These are phyloP conservation scores for Xenopus petersii DNA, from an alignment of 2,797 vertebrate genomes.

Conservation along the genomic window DNA sequence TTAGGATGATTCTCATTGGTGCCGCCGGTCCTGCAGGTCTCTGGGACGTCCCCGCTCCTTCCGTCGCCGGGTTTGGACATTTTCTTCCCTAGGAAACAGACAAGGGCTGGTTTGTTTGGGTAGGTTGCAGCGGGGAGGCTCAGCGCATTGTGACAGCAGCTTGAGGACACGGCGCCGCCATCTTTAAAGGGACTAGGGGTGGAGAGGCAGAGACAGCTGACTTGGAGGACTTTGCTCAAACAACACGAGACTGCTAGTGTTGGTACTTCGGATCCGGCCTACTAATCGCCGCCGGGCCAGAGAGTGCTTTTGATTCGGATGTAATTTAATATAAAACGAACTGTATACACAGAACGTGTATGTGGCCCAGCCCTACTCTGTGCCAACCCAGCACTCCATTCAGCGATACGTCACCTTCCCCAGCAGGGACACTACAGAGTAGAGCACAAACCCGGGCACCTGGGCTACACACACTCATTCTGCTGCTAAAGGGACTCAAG, in stretches of 20 bases:
- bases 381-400: too few relatives aligned
- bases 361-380: constrained; percentile 50
- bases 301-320: too few relatives aligned
- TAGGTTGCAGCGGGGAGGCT: constrained; percentile 30
- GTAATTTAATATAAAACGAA: too few relatives aligned
- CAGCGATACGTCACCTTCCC: too few relatives aligned
- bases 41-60: constrained; percentile 60
- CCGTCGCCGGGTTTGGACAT: constrained; percentile 64
- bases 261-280: too few relatives aligned
- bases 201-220: constrained; percentile 63
- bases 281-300: too few relatives aligned
- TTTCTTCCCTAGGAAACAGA: constrained; percentile 72
- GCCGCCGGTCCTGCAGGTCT: constrained; percentile 60
- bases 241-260: too few relatives aligned
- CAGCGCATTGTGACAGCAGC: constrained; percentile 52
- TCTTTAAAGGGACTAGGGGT: constrained; percentile 66
- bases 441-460: too few relatives aligned
- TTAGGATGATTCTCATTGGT: constrained; percentile 76
- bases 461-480: too few relatives aligned
- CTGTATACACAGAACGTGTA: too few relatives aligned
- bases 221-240: not conserved
- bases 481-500: too few relatives aligned
- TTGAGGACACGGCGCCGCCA: constrained; percentile 70
- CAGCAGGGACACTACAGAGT: too few relatives aligned
- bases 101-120: constrained; percentile 45